Conservation (phyloP, 2,113 vertebrate species). For the Agapornis roseicollis region DNA sequence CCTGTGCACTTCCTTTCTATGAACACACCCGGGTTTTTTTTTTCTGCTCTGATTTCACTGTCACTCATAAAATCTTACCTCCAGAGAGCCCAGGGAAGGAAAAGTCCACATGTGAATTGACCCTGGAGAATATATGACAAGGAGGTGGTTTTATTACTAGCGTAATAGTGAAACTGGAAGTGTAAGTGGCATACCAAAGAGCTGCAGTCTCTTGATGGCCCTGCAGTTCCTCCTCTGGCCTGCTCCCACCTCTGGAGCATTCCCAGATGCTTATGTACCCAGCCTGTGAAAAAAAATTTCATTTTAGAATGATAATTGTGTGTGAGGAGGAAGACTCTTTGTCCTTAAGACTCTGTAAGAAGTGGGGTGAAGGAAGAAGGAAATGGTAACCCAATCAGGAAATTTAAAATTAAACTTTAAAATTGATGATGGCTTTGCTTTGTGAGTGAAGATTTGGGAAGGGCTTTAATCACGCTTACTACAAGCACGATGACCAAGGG, state of each 20-base stretch:
- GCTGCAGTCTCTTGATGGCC: not conserved
- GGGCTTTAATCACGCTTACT: too few relatives aligned
- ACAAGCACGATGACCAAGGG: too few relatives aligned
- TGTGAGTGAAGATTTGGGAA: too few relatives aligned
- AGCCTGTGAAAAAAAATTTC: not conserved
- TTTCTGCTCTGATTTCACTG: not conserved
- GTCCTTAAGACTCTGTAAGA: not conserved
- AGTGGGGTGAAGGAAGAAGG: not conserved
- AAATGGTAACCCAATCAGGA: not conserved
- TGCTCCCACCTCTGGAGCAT: not conserved
- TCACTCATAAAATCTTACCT: not conserved
- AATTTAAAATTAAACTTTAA: not conserved
- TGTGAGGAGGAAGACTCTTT: not conserved
- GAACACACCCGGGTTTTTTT: not conserved
- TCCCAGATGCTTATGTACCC: not conserved
- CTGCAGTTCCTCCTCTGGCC: not conserved
- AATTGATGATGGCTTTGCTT: too few relatives aligned
- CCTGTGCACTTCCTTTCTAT: not conserved
- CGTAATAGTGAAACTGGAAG: not conserved
- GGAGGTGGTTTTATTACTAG: not conserved
- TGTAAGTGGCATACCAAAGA: not conserved
- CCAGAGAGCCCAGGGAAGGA: not conserved
- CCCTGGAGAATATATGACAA: not conserved
- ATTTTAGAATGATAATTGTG: not conserved
- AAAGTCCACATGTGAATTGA: not conserved